Evolutionary conservation across 2,888 invertebrate genomes (phyloP).

Genomic region (Stenurella melanura): DNA sequence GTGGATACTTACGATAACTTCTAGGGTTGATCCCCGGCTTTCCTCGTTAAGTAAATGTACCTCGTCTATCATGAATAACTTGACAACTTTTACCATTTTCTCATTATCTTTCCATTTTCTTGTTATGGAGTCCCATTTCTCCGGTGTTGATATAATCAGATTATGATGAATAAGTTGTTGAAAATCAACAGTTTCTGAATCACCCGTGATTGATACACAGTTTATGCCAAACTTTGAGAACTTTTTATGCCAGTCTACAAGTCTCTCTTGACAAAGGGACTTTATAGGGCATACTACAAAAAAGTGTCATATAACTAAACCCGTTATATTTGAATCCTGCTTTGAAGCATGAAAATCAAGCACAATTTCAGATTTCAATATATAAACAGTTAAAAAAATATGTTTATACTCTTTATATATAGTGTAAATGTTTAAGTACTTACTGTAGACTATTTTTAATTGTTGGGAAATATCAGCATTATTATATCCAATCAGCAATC

Average conservation of each 20-base stretch:
- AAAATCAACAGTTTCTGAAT: constrained; percentile 81
- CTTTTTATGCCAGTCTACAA: constrained; percentile 83
- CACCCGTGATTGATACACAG: constrained; percentile 85
- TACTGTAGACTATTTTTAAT: constrained; percentile 86
- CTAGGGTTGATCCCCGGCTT: constrained; percentile 83
- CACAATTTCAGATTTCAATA: too few species aligned
- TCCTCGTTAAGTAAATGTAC: constrained; percentile 86
- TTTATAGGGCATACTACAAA: constrained; percentile 86
- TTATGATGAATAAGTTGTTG: constrained; percentile 72
- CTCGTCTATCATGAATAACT: constrained; percentile 85
- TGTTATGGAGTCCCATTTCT: constrained; percentile 90
- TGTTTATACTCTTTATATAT: too few species aligned
- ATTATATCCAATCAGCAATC: constrained; percentile 77
- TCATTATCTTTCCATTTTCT: constrained; percentile 83
- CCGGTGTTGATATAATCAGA: constrained; percentile 87
- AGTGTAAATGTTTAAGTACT: constrained; percentile 61
- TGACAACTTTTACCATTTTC: constrained; percentile 78
- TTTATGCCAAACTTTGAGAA: constrained; percentile 79
- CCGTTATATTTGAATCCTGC: not conserved
- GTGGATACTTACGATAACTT: constrained; percentile 80
- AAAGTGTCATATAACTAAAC: not conserved
- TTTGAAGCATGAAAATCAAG: not conserved
- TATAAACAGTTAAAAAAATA: too few species aligned
- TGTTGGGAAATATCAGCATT: constrained; percentile 67
- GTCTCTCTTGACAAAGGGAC: constrained; percentile 84